Evolutionary conservation across 2,888 invertebrate genomes (phyloP), one percentile per base, ranked within the genome.

Genomic region (Stenurella melanura): DNA sequence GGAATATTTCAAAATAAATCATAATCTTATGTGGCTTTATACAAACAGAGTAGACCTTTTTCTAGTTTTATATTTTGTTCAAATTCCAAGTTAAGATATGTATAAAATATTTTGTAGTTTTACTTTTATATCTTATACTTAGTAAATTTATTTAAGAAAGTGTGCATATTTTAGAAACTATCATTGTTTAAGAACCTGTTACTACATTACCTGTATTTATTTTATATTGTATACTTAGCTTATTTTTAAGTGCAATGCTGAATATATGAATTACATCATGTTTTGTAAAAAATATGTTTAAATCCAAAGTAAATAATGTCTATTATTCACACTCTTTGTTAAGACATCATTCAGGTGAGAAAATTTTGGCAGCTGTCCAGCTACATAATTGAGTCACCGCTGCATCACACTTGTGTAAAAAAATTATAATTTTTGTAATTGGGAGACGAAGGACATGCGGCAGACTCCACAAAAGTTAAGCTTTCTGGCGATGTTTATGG

Each of bases 21-120:
- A 58, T 76, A 80, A 84, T 86, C 79, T 83, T 84, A 82, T 79
- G 84, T 83, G 86, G 86, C 84, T 69, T 67, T 80, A 74, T 50
- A 83, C 82, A 75, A 83, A 86, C 86, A 77, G 83, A 77, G 61
- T 82, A 82, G 85, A 86, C 77, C 79, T 79, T 78, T 42, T 66
- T 42, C 38, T 75, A 50, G 63, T 68, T 60, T 30, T 66, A 79
- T 73, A 71, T 78, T 79, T 76, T 81, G 79, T 79, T 81, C 78
- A 82, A 81, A 82, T 84, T 82, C 85, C 84, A 85, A 82, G 85
- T 80, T 54, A 12, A 64, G 21, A 19, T 19, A 58, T n/a, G n/a
- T n/a, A n/a, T 19, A 7, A 12, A 58, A 58, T 12, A 19, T 19
- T 11, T 19, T 61, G 34, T 61, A 17, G 18, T 26, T 18, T 42